Evolutionary conservation across 2,113 vertebrate genomes (phyloP).

Genomic region (Tiliqua scincoides): DNA sequence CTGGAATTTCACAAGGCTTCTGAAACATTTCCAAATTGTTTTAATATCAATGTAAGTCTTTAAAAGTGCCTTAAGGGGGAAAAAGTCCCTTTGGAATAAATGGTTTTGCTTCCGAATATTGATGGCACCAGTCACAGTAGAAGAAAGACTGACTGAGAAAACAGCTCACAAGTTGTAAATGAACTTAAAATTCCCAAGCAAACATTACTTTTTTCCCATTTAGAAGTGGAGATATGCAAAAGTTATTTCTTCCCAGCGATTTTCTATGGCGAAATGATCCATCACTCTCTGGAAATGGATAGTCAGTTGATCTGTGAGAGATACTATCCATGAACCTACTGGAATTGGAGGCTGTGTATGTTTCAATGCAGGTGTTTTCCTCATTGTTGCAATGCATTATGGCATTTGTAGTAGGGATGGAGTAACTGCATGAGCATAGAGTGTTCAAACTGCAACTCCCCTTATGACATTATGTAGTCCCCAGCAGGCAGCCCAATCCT

Average conservation of each 20-base stretch:
- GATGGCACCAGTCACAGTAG: background rate
- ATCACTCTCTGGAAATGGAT: background rate
- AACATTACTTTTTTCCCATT: background rate
- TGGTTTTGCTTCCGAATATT: background rate
- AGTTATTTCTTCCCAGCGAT: background rate
- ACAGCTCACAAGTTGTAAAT: background rate
- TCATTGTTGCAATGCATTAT: background rate
- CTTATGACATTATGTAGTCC: no score
- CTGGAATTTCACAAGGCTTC: background rate
- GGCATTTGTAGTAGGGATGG: background rate
- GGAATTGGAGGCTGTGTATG: background rate
- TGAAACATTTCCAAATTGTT: background rate
- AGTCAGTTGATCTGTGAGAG: background rate
- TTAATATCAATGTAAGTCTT: conserved; percentile 21
- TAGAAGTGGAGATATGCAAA: background rate
- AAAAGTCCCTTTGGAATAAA: background rate
- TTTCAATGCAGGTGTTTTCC: no score
- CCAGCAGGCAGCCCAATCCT: no score
- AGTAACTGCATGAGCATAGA: no score
- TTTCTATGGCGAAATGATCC: background rate
- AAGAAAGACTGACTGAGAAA: conserved; percentile 6
- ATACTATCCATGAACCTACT: background rate
- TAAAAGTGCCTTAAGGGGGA: conserved; percentile 11
- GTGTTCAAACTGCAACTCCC: no score
- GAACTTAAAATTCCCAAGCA: background rate